Evolutionary conservation across 2,797 vertebrate species (phyloP), one percentile per base, ranked within the genome.

Genomic region (Chelidonichthys spinosus): DNA sequence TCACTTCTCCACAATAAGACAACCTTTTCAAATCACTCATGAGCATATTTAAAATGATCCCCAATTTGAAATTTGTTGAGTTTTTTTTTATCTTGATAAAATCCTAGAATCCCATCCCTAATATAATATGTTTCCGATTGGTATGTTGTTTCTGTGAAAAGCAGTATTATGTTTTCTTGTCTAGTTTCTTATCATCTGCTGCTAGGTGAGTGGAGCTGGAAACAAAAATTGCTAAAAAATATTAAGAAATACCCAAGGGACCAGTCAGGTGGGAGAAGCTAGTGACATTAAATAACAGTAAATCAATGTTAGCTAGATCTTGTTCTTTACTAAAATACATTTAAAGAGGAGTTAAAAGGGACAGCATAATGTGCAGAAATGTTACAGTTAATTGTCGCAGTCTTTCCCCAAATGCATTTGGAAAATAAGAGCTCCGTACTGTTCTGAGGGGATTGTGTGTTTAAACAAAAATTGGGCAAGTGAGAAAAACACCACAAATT

Each of bases 391-490:
- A 53, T 42, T 13, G 14, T 54, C 42, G 3, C 9, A 49, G 36
- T 7, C n/a, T 53, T 63, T 49, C 9, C 52, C 42, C 6, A 50
- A 72, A 63, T 42, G 47, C 3, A 63, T 39, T 60, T 53, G 4
- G 2, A 75, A 70, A 62, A 62, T 6, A 42, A 70, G 4, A 73
- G n/a, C n/a, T n/a, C n/a, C n/a, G n/a, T n/a, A n/a, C n/a, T 73
- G 37, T 35, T 83, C 36, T 43, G 36, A 39, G 36, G 67, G 25
- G 15, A 49, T 14, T 53, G 11, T 44, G 37, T 69, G 15, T 55
- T 53, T 10, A 52, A 70, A 68, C 53, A 63, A 59, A 59, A 13
- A 56, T 17, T 11, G 11, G 18, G 18, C 58, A 60, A 47, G 25
- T 15, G 32, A 60, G 42, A 18, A 65, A 72, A 78, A 69, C 33